phyloP scores from a whole-genome alignment of 2,113 vertebrate species.

The Grammomys dolichurus region DNA sequence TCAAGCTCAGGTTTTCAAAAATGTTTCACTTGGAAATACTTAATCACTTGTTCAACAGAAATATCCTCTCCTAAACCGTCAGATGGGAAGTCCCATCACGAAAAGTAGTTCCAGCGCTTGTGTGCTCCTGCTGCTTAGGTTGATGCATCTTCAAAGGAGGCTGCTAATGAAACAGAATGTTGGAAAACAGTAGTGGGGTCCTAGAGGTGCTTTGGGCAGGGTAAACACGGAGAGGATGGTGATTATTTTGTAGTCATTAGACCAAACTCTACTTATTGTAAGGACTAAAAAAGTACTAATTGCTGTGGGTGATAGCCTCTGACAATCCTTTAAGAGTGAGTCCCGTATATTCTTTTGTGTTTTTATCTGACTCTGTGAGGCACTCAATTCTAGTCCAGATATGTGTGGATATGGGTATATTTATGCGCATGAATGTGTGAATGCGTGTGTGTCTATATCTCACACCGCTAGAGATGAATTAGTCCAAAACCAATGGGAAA shows the following conservation, averaged over 20 bases:
- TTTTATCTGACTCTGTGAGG: not conserved
- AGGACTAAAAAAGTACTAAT: not conserved
- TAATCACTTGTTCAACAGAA: slow-evolving; percentile 74
- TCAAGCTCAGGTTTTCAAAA: slow-evolving; percentile 20
- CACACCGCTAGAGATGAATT: not conserved
- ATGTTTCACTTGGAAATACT: slow-evolving; percentile 71
- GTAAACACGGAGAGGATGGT: slow-evolving; percentile 6
- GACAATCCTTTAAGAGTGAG: not conserved
- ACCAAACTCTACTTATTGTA: not conserved
- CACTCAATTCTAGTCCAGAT: not conserved
- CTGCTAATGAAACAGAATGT: not conserved
- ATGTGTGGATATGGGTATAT: not conserved
- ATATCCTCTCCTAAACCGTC: slow-evolving; percentile 47
- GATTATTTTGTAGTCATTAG: not conserved
- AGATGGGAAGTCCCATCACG: slow-evolving; percentile 27
- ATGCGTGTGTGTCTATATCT: fast-evolving
- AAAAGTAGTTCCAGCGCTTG: not conserved
- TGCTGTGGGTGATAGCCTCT: not conserved
- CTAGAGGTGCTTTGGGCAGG: not conserved
- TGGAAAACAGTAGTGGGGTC: not conserved
- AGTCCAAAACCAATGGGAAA: not conserved
- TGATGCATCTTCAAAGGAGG: not conserved
- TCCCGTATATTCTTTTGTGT: not conserved
- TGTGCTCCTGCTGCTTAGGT: not conserved
- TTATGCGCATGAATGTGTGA: fast-evolving